Evolutionary conservation across 2,113 vertebrate genomes (phyloP).

Genomic region (Cephalopholis sonnerati): DNA sequence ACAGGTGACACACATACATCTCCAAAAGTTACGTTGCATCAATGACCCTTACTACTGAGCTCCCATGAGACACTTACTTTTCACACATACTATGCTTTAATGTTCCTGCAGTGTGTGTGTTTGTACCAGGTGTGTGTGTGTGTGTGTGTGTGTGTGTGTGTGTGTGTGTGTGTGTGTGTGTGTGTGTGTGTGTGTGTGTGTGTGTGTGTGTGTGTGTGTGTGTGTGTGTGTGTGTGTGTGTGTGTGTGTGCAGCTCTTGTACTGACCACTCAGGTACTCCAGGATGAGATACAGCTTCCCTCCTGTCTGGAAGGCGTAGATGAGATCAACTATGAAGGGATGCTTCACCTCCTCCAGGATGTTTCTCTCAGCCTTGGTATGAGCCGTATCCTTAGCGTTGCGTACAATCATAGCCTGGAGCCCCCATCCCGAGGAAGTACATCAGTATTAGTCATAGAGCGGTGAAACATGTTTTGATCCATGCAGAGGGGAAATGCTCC

Average conservation of each 20-base stretch:
- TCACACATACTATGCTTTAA: background rate
- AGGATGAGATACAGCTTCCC: slow-evolving; percentile 99
- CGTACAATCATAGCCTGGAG: slow-evolving; percentile 98
- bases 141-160: background rate
- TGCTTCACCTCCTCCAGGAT: slow-evolving; percentile 99
- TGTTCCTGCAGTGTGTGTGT: background rate
- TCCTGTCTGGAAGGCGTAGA: slow-evolving; percentile 99
- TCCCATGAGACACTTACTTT: background rate
- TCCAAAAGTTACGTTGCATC: background rate
- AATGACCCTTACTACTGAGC: background rate
- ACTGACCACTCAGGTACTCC: slow-evolving; percentile 99
- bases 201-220: background rate
- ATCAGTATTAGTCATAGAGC: background rate
- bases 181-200: background rate
- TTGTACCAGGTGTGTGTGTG: background rate
- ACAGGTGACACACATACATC: background rate
- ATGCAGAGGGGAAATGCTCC: background rate
- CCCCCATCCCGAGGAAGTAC: background rate
- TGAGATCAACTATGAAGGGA: slow-evolving; percentile 99
- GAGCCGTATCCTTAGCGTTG: slow-evolving; percentile 98
- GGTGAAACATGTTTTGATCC: background rate
- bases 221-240: background rate
- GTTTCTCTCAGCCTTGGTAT: slow-evolving; percentile 99
- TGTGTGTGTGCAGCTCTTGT: background rate
- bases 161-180: background rate